Percentiles rank a stretch among this genome's conserved stretches.
These are phyloP conservation scores for Orchesella cincta DNA, from an alignment of 1,140 invertebrate genomes.

Conservation along the genomic window DNA sequence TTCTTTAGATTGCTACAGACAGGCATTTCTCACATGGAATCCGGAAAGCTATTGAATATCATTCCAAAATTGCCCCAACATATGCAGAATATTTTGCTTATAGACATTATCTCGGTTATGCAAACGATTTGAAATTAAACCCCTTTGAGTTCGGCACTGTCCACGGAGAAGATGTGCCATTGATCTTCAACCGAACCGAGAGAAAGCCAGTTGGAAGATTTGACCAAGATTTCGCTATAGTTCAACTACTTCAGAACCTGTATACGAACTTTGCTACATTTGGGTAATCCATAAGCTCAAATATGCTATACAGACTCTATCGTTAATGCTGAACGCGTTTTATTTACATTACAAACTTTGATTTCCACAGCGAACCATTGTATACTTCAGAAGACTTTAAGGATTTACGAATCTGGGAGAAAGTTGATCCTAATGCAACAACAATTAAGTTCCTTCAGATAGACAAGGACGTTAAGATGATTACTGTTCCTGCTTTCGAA, in stretches of 20 bases:
- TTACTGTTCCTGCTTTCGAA: conserved; percentile 18
- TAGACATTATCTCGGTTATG: conserved; percentile 16
- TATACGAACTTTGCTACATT: conserved; percentile 32
- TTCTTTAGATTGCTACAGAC: conserved; percentile 7
- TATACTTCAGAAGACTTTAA: conserved; percentile 35
- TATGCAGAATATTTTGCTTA: conserved; percentile 34
- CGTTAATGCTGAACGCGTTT: background rate
- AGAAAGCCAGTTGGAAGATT: conserved; percentile 16
- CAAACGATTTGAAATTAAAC: conserved; percentile 1
- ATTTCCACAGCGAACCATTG: conserved; percentile 17
- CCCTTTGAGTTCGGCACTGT: conserved; percentile 11
- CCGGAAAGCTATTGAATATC: conserved; percentile 15
- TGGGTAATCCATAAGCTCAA: conserved; percentile 1
- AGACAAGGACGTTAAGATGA: conserved; percentile 25
- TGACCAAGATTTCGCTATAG: conserved; percentile 32
- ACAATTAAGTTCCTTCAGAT: conserved; percentile 7
- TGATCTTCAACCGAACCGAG: conserved; percentile 27
- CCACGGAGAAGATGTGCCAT: conserved; percentile 9
- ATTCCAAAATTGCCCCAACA: conserved; percentile 31
- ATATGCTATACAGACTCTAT: background rate
- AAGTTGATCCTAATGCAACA: background rate
- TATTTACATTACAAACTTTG: background rate
- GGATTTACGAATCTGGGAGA: conserved; percentile 25
- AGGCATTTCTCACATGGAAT: conserved; percentile 29
- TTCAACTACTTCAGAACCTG: conserved; percentile 32